Percentiles rank a stretch among this genome's conserved stretches.
Conservation (phyloP, 2,113 vertebrate species). For the Excalfactoria chinensis region DNA sequence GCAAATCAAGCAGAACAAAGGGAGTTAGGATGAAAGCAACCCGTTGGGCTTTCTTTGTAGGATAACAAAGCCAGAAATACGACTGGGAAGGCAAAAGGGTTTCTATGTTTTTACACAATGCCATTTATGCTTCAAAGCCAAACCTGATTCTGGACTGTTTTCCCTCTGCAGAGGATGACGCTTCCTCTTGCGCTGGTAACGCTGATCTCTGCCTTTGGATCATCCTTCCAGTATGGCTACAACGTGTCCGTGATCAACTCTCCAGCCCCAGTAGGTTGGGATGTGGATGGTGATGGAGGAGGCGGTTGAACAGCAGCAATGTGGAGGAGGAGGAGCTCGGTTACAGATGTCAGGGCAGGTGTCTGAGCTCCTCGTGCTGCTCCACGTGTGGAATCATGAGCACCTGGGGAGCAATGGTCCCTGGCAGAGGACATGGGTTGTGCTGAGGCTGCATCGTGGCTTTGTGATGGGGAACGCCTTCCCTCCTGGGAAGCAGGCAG, state of each 20-base stretch:
- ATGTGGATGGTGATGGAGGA: neutral
- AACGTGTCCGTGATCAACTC: conserved; percentile 93
- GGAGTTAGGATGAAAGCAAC: neutral
- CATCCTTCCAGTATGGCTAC: conserved; percentile 97
- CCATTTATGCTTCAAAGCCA: neutral
- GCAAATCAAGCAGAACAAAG: neutral
- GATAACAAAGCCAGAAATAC: neutral
- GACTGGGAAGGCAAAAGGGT: neutral
- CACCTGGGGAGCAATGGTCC: neutral
- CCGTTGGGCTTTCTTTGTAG: neutral
- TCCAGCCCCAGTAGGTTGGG: conserved; percentile 81
- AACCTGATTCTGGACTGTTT: neutral
- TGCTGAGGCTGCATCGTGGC: neutral
- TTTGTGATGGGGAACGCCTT: neutral
- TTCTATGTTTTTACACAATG: neutral
- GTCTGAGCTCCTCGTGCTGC: neutral
- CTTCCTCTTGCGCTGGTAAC: conserved; percentile 77
- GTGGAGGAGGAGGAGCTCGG: accelerated
- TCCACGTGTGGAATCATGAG: accelerated
- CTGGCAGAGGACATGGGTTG: neutral
- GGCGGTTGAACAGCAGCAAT: accelerated
- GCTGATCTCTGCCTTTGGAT: conserved; percentile 89
- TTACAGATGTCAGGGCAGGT: accelerated
- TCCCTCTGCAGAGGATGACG: conserved; percentile 81
- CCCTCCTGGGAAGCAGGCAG: neutral